Base-by-base conservation (phyloP, 2,888 invertebrate species). In the Acrobasis repandana region DNA sequence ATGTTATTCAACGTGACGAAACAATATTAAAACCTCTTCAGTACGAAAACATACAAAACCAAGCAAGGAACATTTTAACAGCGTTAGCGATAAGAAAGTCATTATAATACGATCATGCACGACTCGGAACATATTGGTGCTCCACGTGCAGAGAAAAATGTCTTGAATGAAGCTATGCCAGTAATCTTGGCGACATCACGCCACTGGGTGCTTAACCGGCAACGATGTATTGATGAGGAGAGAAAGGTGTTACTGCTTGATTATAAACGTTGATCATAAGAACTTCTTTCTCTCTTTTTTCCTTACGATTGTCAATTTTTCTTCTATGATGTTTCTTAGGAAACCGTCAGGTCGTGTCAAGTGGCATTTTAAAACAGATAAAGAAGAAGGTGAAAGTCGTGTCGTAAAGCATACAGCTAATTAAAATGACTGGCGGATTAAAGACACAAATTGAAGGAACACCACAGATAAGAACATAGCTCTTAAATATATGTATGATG, bases 81-180 rank as follows among this genome's bases (percentile, higher is more conserved):
- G 14, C 14, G 9, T 10, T 52, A 18, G 5, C 38, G 54, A 54
- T 54, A 54, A 54, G 38, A 54, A 54, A 54, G 38, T 54, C 54
- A 38, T 38, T 54, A 54, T 43, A 54, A 54, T 54, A 43, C 54
- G 20, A 54, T 54, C 38, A 38, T 54, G 38, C 54, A 38, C 20
- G 43, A 43, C 28, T n/a, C 43, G 54, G 38, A 38, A 54, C 36
- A 54, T 36, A 54, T 52, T 52, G 36, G 36, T 38, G 54, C 2
- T 18, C 6, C 36, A 54, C 54, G 54, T 52, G 54, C 9, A 18
- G 38, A 18, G 20, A 20, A 20, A 43, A 38, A 54, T 38, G 20
- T 38, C 6, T 54, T 1, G 20, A 52, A 15, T 11, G 5, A 33
- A 54, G 18, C 2, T n/a, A 16, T 33, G 18, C 20, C 14, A 6